Percentiles rank a stretch among this genome's conserved stretches.
phyloP scores from a whole-genome alignment of 1,140 invertebrate genomes.

The Euura lappo region DNA sequence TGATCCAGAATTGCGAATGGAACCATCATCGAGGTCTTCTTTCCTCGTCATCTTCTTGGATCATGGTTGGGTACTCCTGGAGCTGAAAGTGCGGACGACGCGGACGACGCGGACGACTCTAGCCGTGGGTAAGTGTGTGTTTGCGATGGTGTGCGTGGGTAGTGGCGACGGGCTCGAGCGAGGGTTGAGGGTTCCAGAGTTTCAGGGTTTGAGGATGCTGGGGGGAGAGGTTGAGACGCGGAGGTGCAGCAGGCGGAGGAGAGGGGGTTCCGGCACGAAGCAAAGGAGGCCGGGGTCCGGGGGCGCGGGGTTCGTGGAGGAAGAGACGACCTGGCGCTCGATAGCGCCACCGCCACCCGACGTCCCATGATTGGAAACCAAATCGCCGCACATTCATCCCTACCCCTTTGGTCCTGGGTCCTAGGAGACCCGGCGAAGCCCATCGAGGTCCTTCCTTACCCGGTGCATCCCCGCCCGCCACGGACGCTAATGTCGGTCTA shows the following conservation, averaged over 20 bases:
- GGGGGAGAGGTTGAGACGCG: constrained; percentile 26
- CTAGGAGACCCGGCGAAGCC: constrained; percentile 27
- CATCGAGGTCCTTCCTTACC: background rate
- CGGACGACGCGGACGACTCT: constrained; percentile 14
- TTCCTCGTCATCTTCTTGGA: background rate
- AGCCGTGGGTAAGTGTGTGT: constrained; percentile 16
- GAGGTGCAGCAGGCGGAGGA: constrained; percentile 31
- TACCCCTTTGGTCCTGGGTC: constrained; percentile 25
- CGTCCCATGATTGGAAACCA: constrained; percentile 63
- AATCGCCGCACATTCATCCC: constrained; percentile 62
- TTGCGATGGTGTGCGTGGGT: background rate
- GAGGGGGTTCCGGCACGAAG: constrained; percentile 46
- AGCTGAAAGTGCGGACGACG: constrained; percentile 37
- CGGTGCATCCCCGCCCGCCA: background rate
- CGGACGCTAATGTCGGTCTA: constrained; percentile 58
- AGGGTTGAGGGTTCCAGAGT: constrained; percentile 15
- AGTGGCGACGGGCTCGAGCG: background rate
- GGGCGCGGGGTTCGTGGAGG: constrained; percentile 45
- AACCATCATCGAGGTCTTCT: too few relatives aligned
- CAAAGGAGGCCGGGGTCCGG: constrained; percentile 37
- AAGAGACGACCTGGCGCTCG: constrained; percentile 43
- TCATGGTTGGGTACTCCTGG: constrained; percentile 34
- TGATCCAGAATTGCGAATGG: too few relatives aligned
- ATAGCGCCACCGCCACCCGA: constrained; percentile 56
- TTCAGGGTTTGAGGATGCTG: constrained; percentile 19